Base-by-base conservation (phyloP, 2,888 invertebrate genomes). In the Trissolcus japonicus region DNA sequence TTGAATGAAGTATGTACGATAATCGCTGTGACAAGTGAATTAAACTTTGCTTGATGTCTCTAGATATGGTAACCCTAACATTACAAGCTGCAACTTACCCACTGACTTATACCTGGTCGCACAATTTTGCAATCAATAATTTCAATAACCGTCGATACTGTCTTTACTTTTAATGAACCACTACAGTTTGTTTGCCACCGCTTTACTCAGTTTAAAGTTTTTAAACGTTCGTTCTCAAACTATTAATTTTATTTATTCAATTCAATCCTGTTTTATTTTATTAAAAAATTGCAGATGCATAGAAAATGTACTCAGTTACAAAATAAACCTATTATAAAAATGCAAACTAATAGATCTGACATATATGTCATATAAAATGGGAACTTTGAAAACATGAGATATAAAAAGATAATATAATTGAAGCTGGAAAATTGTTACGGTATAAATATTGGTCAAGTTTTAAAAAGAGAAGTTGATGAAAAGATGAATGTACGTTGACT, bases 111-210 rank as follows among this genome's bases (percentile, higher is more conserved):
- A 66, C 55, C 40, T 29, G 19, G 66, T 59, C 56, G n/a, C 51
- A 54, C 19, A 56, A 73, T 66, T 63, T 46, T 11, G 14, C 48
- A 59, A 68, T 74, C 74, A 53, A 74, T 74, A 74, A 74, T 62
- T 68, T 63, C 62, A 54, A 68, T 68, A 62, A 62, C 43, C 29
- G 53, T 72, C 57, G 21, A 71, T 71, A 48, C 21, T n/a, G 46
- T 59, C 67, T 53, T 59, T 67, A 40, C 66, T 46, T 66, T 16
- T 17, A 46, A 46, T 35, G 25, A 25, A 25, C 25, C 35, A 35
- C 11, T 11, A 35, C 35, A 11, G 35, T 35, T 35, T 35, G 11
- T 35, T 35, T 35, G 35, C 35, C 9, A 35, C 35, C 35, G 35
- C 35, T 35, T 11, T 35, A 7, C 2, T 7, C 9, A 35, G 2